Conservation (phyloP, 2,797 vertebrate genomes). For the Schizopygopsis pylzovi region DNA sequence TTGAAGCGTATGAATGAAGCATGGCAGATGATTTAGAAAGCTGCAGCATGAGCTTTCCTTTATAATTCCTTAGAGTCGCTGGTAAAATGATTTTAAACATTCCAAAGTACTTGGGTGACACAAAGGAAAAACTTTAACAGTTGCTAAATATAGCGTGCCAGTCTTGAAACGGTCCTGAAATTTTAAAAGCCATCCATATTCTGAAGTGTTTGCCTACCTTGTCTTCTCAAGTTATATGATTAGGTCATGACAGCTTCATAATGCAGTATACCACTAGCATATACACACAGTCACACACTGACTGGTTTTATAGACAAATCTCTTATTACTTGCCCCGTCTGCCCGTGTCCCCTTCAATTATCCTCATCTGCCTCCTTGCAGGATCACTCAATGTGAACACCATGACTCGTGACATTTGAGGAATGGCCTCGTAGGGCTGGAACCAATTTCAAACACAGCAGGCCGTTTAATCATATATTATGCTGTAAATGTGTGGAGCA, state of each 20-base stretch:
- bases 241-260: slow-evolving; percentile 51
- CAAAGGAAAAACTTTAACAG: slow-evolving; percentile 19
- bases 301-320: slow-evolving; percentile 36
- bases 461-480: slow-evolving; percentile 14
- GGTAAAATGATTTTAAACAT: slow-evolving; percentile 28
- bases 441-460: slow-evolving; percentile 37
- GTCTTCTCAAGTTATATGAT: slow-evolving; percentile 50
- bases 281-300: slow-evolving; percentile 41
- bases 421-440: slow-evolving; percentile 15
- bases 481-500: slow-evolving; percentile 35
- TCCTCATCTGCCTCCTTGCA: slow-evolving; percentile 50
- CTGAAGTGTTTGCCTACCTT: slow-evolving; percentile 15
- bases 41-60: slow-evolving; percentile 3
- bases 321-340: slow-evolving; percentile 50
- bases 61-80: background rate
- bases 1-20: slow-evolving; percentile 1
- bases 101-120: slow-evolving; percentile 18
- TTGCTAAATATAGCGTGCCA: slow-evolving; percentile 21
- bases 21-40: slow-evolving; percentile 16
- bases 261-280: slow-evolving; percentile 40
- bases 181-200: slow-evolving; percentile 9
- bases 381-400: slow-evolving; percentile 39
- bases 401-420: slow-evolving; percentile 16
- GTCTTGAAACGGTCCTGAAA: slow-evolving; percentile 1
- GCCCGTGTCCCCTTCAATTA: slow-evolving; percentile 42